Evolutionary conservation across 2,888 invertebrate genomes (phyloP).

Genomic region (Myopa tessellatipennis): DNA sequence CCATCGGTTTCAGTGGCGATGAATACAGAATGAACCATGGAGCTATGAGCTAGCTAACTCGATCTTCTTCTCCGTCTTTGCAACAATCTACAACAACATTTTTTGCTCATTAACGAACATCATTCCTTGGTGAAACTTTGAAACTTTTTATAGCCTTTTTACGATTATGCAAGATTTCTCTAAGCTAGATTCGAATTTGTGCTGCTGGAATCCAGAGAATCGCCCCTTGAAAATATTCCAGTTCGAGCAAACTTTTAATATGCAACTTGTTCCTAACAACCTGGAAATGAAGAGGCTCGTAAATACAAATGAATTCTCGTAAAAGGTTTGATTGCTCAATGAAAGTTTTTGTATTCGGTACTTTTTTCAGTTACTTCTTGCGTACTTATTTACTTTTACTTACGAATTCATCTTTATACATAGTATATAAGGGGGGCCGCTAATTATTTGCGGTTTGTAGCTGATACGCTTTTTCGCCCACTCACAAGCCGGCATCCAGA

Average conservation of each 20-base stretch:
- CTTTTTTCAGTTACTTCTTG: neutral
- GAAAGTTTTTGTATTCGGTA: neutral
- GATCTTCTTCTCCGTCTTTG: neutral
- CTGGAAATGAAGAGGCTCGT: neutral
- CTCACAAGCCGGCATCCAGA: neutral
- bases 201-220: neutral
- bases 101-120: slow-evolving; percentile 11
- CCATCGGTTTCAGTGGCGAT: too few species aligned
- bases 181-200: neutral
- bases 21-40: too few species aligned
- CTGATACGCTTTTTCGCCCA: neutral
- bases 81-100: neutral
- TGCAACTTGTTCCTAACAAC: neutral
- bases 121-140: neutral
- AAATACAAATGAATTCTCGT: slow-evolving; percentile 13
- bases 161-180: slow-evolving; percentile 18
- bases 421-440: neutral
- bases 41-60: too few species aligned
- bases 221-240: neutral
- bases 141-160: slow-evolving; percentile 1
- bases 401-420: neutral
- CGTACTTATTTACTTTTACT: neutral
- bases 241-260: neutral
- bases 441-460: neutral
- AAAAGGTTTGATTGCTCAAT: slow-evolving; percentile 12